phyloP scores from a whole-genome alignment of 2,888 invertebrate genomes.

The Oscheius sp. region DNA sequence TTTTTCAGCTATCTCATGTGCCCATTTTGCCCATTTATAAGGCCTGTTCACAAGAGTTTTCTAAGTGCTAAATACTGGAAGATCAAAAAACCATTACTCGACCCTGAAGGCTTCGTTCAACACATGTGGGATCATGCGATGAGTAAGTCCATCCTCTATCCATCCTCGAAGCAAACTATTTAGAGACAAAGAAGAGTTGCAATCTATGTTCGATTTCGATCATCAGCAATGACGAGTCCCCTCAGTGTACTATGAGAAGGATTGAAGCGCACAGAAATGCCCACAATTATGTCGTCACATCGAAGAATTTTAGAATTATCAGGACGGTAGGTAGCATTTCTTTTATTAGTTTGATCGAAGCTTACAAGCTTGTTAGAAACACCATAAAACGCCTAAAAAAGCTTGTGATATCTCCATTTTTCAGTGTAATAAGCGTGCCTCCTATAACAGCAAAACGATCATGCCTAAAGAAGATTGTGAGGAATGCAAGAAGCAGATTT shows the following conservation, averaged over 20 bases:
- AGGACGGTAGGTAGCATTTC: background rate
- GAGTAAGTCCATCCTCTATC: background rate
- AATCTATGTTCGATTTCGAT: background rate
- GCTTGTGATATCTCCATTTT: background rate
- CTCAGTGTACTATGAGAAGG: background rate
- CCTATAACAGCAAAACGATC: background rate
- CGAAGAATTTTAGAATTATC: background rate
- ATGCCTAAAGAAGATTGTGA: background rate
- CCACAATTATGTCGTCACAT: conserved; percentile 1
- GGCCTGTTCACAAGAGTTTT: background rate
- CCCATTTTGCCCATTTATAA: conserved; percentile 20
- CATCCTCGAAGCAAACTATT: background rate
- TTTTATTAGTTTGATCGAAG: background rate
- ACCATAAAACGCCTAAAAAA: background rate
- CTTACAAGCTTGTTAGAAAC: background rate
- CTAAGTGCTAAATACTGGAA: background rate
- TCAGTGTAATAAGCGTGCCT: no score
- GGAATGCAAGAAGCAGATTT: background rate
- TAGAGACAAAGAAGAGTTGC: background rate
- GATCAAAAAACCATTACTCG: background rate
- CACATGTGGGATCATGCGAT: conserved; percentile 17
- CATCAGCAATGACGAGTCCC: background rate
- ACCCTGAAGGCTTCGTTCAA: background rate
- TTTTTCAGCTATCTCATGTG: conserved; percentile 25
- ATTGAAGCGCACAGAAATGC: background rate